phyloP scores from a whole-genome alignment of 2,797 vertebrate species.

The Characodon lateralis region DNA sequence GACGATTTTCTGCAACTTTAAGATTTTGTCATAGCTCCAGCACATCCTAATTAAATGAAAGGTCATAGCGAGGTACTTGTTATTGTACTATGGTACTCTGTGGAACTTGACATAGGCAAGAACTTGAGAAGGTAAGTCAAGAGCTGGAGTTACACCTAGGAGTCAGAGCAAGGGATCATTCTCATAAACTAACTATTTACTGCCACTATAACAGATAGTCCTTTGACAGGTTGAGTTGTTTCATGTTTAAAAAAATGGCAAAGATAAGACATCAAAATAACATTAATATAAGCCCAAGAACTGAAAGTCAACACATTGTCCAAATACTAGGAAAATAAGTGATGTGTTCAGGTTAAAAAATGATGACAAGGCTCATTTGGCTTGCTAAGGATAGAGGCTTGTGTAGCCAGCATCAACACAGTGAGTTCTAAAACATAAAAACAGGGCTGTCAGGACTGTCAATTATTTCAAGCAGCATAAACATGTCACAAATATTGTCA shows the following conservation, averaged over 20 bases:
- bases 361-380: neutral
- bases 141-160: neutral
- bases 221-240: neutral
- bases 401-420: neutral
- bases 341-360: too few species aligned
- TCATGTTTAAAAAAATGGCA: neutral
- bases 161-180: neutral
- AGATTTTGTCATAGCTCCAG: too few species aligned
- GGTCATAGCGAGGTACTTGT: too few species aligned
- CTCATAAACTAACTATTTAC: neutral
- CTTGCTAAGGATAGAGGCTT: neutral
- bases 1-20: too few species aligned
- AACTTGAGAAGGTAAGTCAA: neutral
- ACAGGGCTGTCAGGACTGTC: constrained; percentile 5
- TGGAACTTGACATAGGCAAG: too few species aligned
- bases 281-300: neutral
- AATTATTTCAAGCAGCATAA: constrained; percentile 10
- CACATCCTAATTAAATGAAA: too few species aligned
- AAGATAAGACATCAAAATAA: neutral
- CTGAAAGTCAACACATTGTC: neutral
- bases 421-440: constrained; percentile 4
- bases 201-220: neutral
- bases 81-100: too few species aligned
- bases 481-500: neutral
- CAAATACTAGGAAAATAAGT: neutral